These are phyloP conservation scores for Nomada fucata DNA, from an alignment of 2,888 invertebrate species.

Conservation along the genomic window DNA sequence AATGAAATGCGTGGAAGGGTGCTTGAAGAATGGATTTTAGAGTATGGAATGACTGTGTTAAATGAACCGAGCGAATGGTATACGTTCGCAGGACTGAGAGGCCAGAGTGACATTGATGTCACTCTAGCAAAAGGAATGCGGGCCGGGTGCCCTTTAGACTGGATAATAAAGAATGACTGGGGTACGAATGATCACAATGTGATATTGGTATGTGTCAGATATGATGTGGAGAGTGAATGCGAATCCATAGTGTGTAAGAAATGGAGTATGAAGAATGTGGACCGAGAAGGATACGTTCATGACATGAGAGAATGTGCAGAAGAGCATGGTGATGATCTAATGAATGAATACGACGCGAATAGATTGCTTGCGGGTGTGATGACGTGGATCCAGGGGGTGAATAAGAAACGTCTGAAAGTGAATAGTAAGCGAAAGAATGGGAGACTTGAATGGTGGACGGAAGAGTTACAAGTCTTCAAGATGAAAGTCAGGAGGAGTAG, in stretches of 20 bases:
- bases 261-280: too few species aligned
- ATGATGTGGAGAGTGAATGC: not conserved
- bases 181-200: conserved; percentile 19
- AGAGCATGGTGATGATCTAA: not conserved
- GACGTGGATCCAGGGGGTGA: not conserved
- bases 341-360: not conserved
- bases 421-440: not conserved
- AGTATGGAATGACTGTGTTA: conserved; percentile 6
- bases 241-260: not conserved
- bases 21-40: not conserved
- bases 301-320: not conserved
- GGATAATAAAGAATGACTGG: conserved; percentile 6
- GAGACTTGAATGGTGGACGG: conserved; percentile 10
- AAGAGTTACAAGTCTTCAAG: not conserved
- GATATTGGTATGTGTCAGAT: not conserved
- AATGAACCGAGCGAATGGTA: conserved; percentile 19
- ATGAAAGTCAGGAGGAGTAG: not conserved
- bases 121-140: not conserved
- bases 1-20: conserved; percentile 11
- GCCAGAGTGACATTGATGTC: conserved; percentile 26
- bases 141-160: not conserved
- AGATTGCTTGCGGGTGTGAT: not conserved
- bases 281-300: not conserved
- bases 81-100: not conserved
- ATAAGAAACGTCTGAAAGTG: not conserved